A percentile compares a stretch with the other conserved stretches of the same genome.
Evolutionary conservation across 2,113 vertebrate species (phyloP).

Genomic region (Pterocles gutturalis): DNA sequence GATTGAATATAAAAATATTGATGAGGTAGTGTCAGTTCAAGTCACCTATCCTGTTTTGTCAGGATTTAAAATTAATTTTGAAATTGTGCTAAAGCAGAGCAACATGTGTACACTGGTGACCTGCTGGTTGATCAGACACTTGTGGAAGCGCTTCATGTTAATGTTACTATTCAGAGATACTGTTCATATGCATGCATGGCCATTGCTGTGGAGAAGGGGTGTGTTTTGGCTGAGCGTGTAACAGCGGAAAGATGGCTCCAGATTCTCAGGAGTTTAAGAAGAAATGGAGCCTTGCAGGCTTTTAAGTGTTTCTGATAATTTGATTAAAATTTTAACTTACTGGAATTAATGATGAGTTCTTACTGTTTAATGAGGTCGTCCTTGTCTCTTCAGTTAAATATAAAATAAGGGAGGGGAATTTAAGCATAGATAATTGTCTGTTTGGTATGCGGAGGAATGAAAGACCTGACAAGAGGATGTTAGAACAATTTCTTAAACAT

Average conservation of each 20-base stretch:
- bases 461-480: background rate
- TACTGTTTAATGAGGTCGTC: background rate
- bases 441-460: background rate
- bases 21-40: background rate
- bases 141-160: background rate
- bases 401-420: background rate
- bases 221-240: accelerated
- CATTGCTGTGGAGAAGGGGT: background rate
- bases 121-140: background rate
- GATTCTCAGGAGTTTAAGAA: background rate
- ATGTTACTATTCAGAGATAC: background rate
- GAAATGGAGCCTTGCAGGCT: background rate
- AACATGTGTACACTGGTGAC: background rate
- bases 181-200: accelerated
- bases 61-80: background rate
- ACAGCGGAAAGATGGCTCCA: background rate
- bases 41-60: background rate
- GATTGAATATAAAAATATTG: background rate
- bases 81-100: background rate
- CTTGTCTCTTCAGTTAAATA: background rate
- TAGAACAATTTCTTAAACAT: background rate
- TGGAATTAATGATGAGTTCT: background rate
- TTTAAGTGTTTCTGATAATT: background rate
- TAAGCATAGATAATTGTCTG: background rate
- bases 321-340: background rate